Evolutionary conservation across 2,888 invertebrate species (phyloP), one percentile per base, ranked within the genome.

Genomic region (Andrena minutula): DNA sequence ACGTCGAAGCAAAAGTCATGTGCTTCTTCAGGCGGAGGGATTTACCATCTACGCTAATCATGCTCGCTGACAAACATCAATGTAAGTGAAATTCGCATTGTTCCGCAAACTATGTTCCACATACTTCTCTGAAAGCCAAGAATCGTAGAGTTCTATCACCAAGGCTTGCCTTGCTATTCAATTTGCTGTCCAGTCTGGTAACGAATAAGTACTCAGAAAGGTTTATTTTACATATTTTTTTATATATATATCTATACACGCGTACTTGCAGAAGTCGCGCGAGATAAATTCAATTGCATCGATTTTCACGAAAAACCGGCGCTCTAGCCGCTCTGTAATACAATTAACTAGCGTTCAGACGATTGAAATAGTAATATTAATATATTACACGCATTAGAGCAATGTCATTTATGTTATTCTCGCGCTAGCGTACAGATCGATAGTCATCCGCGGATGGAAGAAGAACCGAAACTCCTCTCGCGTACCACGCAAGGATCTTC

Each of bases 1-100:
- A 99, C 95, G 99, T 99, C 91, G 99, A 99, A 95, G 99, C 99
- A 89, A 99, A 99, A 96, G 99, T 99, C 94, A 99, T 99, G 98
- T 99, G 99, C 95, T 99, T 99, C 95, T 99, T 98, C 95, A 96
- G 99, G 95, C 96, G 99, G 95, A 96, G 99, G 94, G 99, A 99
- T 95, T 96, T 99, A 93, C 99, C 99, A 89, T 97, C 97, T 94
- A 98, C 98, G 91, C 96, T 99, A 93, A 98, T 99, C 94, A 97
- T 98, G 95, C 96, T 99, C 94, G 99, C 99, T 91, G 99, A 99
- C 95, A 99, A 99, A 96, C 99, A 99, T 96, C 99, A 99, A 96
- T 96, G 98, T 98, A 95, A 97, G 97, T 97, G 83, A 35, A 74
- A 71, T 60, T 61, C 51, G 28, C 56, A 10, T 28, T 16, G 35